Base-by-base conservation (phyloP, 1,140 invertebrate genomes). In the Phymastichus coffea region DNA sequence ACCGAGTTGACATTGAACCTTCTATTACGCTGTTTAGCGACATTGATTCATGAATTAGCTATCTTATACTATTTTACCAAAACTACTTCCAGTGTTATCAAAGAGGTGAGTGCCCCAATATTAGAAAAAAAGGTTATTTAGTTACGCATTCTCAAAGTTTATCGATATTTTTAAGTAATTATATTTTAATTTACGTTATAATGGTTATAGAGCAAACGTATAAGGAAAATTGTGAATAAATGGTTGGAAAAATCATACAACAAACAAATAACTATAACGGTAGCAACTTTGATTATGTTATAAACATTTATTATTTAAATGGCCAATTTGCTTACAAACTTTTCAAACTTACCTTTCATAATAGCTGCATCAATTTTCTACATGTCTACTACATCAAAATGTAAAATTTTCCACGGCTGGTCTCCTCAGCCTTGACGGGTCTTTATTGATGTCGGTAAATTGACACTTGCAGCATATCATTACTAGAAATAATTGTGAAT, bases 401-500 rank as follows among this genome's bases (percentile, higher is more conserved):
- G 8, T 52, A 10, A 1, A 22, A 26, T 35, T 49, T 9, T 33
- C 33, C 2, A 35, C 12, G 4, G 19, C 10, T 40, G 35, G 14
- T n/a, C 22, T 23, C 15, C 38, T 52, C 25, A n/a, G 33, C n/a
- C 15, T 52, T 6, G 49, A 52, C 19, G 33, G 22, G n/a, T 38
- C 49, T 10, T 26, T 52, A 9, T 17, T 52, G 3, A 26, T 52
- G 22, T 52, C 49, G 49, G 49, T 52, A 51, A 12, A 28, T 30
- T 3, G 33, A n/a, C 23, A 20, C 7, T 17, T 19, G 30, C 1
- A 35, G 2, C 33, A 15, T 35, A n/a, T n/a, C n/a, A n/a, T n/a
- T n/a, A n/a, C n/a, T n/a, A n/a, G n/a, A n/a, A n/a, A n/a, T n/a
- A n/a, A n/a, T n/a, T n/a, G n/a, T n/a, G n/a, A n/a, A n/a, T n/a